Evolutionary conservation across 2,797 vertebrate genomes (phyloP).

Genomic region (Lepidocolaptes lacrymiger): DNA sequence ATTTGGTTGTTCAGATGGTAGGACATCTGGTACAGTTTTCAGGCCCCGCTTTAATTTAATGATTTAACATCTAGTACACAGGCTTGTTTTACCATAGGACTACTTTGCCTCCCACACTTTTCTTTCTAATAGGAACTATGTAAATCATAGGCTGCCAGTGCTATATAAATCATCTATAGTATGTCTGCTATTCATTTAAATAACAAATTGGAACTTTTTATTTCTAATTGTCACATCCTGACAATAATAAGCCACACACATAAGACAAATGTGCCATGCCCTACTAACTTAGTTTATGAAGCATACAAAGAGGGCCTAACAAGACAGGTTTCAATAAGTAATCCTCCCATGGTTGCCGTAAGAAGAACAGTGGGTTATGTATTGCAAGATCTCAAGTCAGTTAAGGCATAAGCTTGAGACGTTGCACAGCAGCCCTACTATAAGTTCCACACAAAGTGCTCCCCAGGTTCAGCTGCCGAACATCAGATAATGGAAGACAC

Average conservation of each 20-base stretch:
- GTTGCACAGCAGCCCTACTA: not conserved
- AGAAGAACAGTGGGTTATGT: not conserved
- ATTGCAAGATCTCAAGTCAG: not conserved
- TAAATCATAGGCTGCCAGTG: slow-evolving; percentile 11
- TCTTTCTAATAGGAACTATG: slow-evolving; percentile 31
- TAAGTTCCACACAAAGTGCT: not conserved
- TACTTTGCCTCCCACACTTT: slow-evolving; percentile 5
- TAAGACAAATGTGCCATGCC: not conserved
- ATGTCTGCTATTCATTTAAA: slow-evolving; percentile 24
- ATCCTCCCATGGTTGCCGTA: not conserved
- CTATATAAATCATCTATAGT: slow-evolving; percentile 21
- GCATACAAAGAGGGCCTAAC: not conserved
- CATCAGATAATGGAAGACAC: not conserved
- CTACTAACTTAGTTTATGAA: not conserved
- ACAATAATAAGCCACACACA: not conserved
- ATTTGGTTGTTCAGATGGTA: slow-evolving; percentile 12
- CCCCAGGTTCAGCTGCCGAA: not conserved
- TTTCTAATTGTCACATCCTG: slow-evolving; percentile 10
- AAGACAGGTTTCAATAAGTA: not conserved
- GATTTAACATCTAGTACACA: slow-evolving; percentile 24
- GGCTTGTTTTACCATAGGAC: slow-evolving; percentile 12
- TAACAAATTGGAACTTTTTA: slow-evolving; percentile 15
- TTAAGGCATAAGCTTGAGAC: not conserved
- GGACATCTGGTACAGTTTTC: slow-evolving; percentile 16
- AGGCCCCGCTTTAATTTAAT: slow-evolving; percentile 2